Conservation (phyloP, 2,888 invertebrate species). For the Epirrhoe tristata region DNA sequence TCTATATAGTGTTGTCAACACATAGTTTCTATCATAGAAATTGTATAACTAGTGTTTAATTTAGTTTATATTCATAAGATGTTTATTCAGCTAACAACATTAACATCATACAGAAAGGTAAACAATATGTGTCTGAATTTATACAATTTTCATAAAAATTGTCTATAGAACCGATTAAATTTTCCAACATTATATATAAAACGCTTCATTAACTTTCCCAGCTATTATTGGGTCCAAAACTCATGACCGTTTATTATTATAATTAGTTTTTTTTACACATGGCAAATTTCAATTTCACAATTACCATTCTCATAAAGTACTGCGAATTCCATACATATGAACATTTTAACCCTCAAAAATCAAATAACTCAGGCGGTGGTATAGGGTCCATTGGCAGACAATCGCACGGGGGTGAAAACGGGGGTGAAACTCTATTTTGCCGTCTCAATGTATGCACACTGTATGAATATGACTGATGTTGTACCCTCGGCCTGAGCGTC, state of each 20-base stretch:
- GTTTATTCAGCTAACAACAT: not conserved
- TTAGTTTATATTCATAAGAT: not conserved
- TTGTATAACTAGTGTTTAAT: not conserved
- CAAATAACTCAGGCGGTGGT: slow-evolving; percentile 78
- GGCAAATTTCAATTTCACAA: not conserved
- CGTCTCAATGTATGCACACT: slow-evolving; percentile 64
- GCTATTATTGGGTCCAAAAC: not conserved
- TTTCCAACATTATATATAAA: not conserved
- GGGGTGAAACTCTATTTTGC: slow-evolving; percentile 54
- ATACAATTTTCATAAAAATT: slow-evolving; percentile 21
- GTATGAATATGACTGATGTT: slow-evolving; percentile 57
- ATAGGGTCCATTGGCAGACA: slow-evolving; percentile 71
- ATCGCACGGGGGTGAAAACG: slow-evolving; percentile 61
- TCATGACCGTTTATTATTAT: too few relatives aligned
- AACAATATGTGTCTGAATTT: slow-evolving; percentile 12
- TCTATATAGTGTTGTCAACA: not conserved
- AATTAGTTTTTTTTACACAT: too few relatives aligned
- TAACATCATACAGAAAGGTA: not conserved
- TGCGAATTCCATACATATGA: not conserved
- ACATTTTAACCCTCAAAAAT: slow-evolving; percentile 39
- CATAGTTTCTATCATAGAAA: not conserved
- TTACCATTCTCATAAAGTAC: not conserved
- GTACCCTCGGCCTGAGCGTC: slow-evolving; percentile 47
- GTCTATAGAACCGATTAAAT: not conserved
- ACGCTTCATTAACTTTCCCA: not conserved